Conservation (phyloP, 2,797 vertebrate genomes). For the Nannoperca obscura region DNA sequence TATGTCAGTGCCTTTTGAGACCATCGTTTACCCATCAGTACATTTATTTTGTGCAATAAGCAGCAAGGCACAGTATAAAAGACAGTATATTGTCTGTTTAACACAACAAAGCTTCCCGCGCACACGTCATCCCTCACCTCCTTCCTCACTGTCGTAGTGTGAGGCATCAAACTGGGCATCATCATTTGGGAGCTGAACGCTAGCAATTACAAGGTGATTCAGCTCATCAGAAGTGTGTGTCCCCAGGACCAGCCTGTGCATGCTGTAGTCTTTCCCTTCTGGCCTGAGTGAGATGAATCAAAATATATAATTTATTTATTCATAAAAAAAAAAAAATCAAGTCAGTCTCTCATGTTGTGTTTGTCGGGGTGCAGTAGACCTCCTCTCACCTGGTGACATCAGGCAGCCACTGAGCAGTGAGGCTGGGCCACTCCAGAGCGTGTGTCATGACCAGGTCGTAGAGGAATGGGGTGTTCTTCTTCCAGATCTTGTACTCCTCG, state of each 20-base stretch:
- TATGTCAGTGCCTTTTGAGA: not conserved
- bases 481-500: conserved; percentile 99
- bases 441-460: conserved; percentile 99
- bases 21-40: not conserved
- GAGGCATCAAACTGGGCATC: conserved; percentile 98
- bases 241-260: conserved; percentile 95
- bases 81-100: not conserved
- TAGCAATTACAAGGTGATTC: conserved; percentile 97
- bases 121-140: conserved; percentile 83
- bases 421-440: conserved; percentile 97
- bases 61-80: not conserved
- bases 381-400: conserved; percentile 93
- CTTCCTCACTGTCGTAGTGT: conserved; percentile 98
- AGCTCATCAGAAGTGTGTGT: conserved; percentile 98
- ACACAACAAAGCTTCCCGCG: not conserved
- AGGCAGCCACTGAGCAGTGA: conserved; percentile 98
- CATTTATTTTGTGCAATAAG: not conserved
- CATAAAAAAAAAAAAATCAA: not conserved
- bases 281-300: conserved; percentile 83
- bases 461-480: conserved; percentile 98
- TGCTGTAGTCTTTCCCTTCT: conserved; percentile 98
- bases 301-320: not conserved
- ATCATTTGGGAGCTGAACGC: conserved; percentile 96
- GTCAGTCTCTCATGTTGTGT: too few relatives aligned
- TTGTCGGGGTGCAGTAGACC: not conserved